These are phyloP conservation scores for Nestor notabilis DNA, from an alignment of 2,113 vertebrate species.

Conservation along the genomic window DNA sequence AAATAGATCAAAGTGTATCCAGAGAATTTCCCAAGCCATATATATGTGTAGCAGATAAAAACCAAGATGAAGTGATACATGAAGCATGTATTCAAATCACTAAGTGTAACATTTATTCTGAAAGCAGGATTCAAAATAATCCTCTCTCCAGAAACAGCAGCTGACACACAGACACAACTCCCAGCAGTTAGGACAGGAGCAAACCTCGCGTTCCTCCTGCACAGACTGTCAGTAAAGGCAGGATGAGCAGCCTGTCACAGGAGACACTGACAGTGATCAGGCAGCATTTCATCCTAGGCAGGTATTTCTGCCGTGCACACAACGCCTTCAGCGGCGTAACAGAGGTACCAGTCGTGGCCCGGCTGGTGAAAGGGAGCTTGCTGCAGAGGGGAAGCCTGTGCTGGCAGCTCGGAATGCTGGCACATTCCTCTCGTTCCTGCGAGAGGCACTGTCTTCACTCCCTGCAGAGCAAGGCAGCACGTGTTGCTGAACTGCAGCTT, in stretches of 20 bases:
- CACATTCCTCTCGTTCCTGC: rapidly evolving
- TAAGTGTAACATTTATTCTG: background rate
- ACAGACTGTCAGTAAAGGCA: background rate
- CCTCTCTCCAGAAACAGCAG: background rate
- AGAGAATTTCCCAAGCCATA: background rate
- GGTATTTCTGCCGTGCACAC: background rate
- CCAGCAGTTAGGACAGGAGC: background rate
- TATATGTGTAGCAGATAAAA: background rate
- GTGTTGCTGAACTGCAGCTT: background rate
- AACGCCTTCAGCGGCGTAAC: background rate
- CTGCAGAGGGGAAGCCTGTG: background rate
- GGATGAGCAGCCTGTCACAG: background rate
- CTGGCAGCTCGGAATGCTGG: too few relatives aligned
- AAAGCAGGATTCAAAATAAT: background rate
- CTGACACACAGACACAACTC: background rate
- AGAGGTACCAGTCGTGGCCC: rapidly evolving
- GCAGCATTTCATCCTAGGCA: background rate
- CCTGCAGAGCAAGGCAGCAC: rapidly evolving
- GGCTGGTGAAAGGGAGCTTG: rapidly evolving
- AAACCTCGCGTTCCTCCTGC: background rate
- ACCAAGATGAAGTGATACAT: background rate
- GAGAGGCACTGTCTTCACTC: background rate
- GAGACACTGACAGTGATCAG: background rate
- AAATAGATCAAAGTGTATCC: constrained; percentile 35
- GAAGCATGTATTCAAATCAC: background rate